Evolutionary conservation across 2,888 invertebrate species (phyloP), one percentile per base, ranked within the genome.

Genomic region (Euphydryas editha): DNA sequence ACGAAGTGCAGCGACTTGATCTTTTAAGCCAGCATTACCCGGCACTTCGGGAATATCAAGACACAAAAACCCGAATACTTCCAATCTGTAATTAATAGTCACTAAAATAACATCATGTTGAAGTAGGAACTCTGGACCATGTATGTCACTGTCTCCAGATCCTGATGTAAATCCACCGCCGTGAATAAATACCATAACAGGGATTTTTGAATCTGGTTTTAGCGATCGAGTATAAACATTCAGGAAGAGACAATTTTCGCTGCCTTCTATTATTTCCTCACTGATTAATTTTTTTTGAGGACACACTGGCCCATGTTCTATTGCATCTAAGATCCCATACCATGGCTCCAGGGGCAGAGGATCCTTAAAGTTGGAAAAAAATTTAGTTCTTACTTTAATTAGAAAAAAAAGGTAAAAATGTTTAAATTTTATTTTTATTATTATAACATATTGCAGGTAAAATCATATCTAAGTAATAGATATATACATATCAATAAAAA

Each of bases 61-160:
- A 62, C 79, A 79, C 10, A 86, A 59, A 47, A 82, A 85, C 0
- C 87, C 88, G 37, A 87, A 70, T 0, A 77, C 74, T 75, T 86
- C 86, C 7, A 87, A 74, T 69, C 89, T 79, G 67, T 87, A 88
- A 72, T 88, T 89, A 0, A 88, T 63, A 13, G 90, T 89, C 0
- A 89, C 87, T 18, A 88, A 70, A 42, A 89, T 77, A 15, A 88
- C 80, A 68, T 87, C 77, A 62, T 88, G 84, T 67, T 79, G 80
- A 62, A 90, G 73, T 2, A 90, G 69, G 56, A 81, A 83, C 44
- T 85, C 78, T 10, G 89, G 86, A 0, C 88, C 87, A 47, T 30
- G 0, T 17, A 62, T 8, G n/a, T 62, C 56, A 10, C 56, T 20
- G 15, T 62, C 13, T 46, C 56, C 62, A 13, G 62, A 62, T 18